These are phyloP conservation scores for Sipunculus nudus DNA, from an alignment of 2,888 invertebrate genomes.

Conservation along the genomic window DNA sequence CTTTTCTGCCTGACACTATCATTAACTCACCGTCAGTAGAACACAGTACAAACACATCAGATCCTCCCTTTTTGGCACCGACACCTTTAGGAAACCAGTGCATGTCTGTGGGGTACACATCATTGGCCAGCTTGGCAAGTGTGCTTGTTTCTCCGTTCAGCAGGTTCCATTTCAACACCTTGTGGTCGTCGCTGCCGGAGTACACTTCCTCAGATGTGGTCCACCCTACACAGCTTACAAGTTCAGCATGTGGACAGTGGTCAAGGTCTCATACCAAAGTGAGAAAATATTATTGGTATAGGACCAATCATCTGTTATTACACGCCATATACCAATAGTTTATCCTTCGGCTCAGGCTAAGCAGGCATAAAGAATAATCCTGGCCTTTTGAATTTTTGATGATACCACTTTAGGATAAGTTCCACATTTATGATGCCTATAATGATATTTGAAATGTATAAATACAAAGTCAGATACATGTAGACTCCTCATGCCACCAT, in stretches of 20 bases:
- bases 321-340: too few species aligned
- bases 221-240: conserved; percentile 93
- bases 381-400: too few species aligned
- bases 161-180: conserved; percentile 85
- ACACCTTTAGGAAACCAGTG: conserved; percentile 81
- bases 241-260: conserved; percentile 69
- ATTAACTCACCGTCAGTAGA: conserved; percentile 83
- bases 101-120: conserved; percentile 88
- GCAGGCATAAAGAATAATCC: too few species aligned
- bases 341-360: too few species aligned
- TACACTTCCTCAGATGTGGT: conserved; percentile 92
- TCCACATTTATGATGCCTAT: neutral
- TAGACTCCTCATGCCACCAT: too few species aligned
- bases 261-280: neutral
- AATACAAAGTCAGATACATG: too few species aligned
- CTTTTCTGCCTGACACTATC: too few species aligned
- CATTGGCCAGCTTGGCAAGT: conserved; percentile 81
- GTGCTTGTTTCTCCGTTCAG: conserved; percentile 78
- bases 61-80: conserved; percentile 66
- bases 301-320: too few species aligned
- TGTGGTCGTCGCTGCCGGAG: conserved; percentile 88
- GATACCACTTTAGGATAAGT: too few species aligned
- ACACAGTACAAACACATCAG: conserved; percentile 85
- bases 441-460: neutral
- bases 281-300: neutral